Evolutionary conservation across 2,797 vertebrate genomes (phyloP).

Genomic region (Clarias fuscus): DNA sequence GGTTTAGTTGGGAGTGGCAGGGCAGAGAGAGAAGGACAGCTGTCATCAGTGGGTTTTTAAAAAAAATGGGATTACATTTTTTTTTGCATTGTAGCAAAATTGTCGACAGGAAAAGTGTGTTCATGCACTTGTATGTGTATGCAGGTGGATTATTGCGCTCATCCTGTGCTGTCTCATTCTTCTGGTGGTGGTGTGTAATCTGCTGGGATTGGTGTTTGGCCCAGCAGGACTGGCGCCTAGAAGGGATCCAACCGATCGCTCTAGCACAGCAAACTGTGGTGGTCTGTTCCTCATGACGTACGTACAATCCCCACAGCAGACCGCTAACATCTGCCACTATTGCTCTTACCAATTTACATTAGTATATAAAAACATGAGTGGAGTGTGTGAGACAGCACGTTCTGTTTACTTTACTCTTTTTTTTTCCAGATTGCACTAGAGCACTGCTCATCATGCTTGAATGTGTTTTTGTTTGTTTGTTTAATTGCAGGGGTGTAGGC

Average conservation of each 20-base stretch:
- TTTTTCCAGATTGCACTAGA: neutral
- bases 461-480: constrained; percentile 36
- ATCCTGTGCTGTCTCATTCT: constrained; percentile 77
- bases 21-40: too few species aligned
- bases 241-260: constrained; percentile 71
- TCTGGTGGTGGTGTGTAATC: constrained; percentile 79
- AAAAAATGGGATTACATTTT: too few species aligned
- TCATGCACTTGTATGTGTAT: constrained; percentile 27
- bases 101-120: constrained; percentile 4
- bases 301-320: constrained; percentile 56
- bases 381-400: neutral
- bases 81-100: neutral
- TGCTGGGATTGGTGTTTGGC: constrained; percentile 78
- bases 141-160: constrained; percentile 70
- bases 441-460: neutral
- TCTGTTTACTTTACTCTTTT: neutral
- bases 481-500: constrained; percentile 76
- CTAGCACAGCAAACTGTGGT: constrained; percentile 71
- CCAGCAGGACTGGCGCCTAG: constrained; percentile 71
- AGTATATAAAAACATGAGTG: neutral
- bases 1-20: too few species aligned
- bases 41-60: too few species aligned
- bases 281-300: constrained; percentile 87
- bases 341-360: neutral
- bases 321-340: neutral